Conservation (phyloP, 2,888 invertebrate species). For the Trichacis sp. region DNA sequence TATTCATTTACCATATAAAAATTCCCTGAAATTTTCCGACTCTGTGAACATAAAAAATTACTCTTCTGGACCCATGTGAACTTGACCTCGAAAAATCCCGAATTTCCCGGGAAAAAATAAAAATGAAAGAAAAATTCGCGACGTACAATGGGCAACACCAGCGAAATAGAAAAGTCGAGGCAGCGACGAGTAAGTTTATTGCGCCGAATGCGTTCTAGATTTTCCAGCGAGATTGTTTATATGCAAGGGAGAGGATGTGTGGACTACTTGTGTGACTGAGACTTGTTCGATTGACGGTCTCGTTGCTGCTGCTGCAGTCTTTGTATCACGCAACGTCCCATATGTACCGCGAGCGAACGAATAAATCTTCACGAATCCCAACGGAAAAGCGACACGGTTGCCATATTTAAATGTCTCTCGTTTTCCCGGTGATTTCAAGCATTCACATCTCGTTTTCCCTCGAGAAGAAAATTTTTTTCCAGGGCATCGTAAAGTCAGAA, state of each 20-base stretch:
- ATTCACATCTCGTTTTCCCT: too few relatives aligned
- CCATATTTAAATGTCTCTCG: neutral
- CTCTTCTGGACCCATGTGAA: too few relatives aligned
- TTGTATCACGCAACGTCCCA: conserved; percentile 25
- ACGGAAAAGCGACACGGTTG: neutral
- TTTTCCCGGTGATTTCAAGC: too few relatives aligned
- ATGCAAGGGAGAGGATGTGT: conserved; percentile 59
- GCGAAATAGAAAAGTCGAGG: conserved; percentile 7
- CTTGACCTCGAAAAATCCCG: too few relatives aligned
- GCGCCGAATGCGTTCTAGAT: conserved; percentile 58
- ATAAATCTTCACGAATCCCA: conserved; percentile 6
- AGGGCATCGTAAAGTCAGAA: too few relatives aligned
- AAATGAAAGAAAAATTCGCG: too few relatives aligned
- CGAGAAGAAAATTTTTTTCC: too few relatives aligned
- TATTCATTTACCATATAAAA: too few relatives aligned
- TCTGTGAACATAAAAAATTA: too few relatives aligned
- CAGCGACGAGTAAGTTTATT: conserved; percentile 47
- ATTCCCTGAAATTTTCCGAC: too few relatives aligned
- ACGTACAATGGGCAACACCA: too few relatives aligned
- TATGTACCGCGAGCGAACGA: conserved; percentile 21
- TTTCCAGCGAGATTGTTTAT: conserved; percentile 64
- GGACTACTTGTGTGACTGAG: conserved; percentile 54
- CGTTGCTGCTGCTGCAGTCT: conserved; percentile 1
- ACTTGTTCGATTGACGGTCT: conserved; percentile 33
- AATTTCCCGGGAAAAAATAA: too few relatives aligned